Conservation (phyloP, 2,797 vertebrate species). For the Vipera latastei region DNA sequence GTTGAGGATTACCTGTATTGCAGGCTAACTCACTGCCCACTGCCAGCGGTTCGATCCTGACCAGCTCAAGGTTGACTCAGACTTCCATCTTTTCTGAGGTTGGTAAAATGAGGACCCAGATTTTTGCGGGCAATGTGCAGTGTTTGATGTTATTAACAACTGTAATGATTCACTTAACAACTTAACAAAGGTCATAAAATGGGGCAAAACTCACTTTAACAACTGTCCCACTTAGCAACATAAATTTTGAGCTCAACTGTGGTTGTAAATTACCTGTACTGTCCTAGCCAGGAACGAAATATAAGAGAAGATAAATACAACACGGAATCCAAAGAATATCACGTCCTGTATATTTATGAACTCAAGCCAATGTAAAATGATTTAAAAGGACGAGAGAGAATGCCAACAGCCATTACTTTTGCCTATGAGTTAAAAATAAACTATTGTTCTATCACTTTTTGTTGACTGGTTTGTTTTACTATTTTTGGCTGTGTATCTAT, state of each 20-base stretch:
- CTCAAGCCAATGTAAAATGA: not conserved
- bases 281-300: not conserved
- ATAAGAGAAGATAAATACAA: not conserved
- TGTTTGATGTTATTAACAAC: too few species aligned
- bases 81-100: too few species aligned
- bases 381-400: not conserved
- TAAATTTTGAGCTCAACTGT: not conserved
- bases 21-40: too few species aligned
- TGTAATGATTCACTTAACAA: not conserved
- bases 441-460: not conserved
- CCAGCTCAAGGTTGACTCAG: too few species aligned
- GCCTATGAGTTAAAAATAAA: not conserved
- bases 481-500: not conserved
- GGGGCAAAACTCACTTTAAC: not conserved
- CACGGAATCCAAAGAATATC: not conserved
- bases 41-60: too few species aligned
- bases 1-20: too few species aligned
- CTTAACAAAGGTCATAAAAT: not conserved
- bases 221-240: not conserved
- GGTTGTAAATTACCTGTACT: not conserved
- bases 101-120: too few species aligned
- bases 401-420: not conserved
- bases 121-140: too few species aligned
- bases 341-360: not conserved
- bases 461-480: not conserved